These are phyloP conservation scores for Perca schrenkii DNA, from an alignment of 2,113 vertebrate genomes.

Conservation along the genomic window DNA sequence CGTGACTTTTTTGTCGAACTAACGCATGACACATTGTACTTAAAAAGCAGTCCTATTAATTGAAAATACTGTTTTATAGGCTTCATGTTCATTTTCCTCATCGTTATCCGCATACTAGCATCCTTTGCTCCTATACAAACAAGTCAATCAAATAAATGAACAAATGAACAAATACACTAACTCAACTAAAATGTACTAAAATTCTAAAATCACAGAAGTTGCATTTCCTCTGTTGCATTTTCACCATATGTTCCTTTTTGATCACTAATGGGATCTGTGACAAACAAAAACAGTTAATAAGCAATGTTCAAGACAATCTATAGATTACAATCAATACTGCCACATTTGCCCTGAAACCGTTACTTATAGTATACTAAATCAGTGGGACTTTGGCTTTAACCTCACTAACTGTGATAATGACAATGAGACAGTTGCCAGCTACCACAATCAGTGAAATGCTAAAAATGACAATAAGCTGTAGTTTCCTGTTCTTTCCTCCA, in stretches of 20 bases:
- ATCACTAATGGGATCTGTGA: neutral
- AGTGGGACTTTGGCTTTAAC: neutral
- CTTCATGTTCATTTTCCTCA: neutral
- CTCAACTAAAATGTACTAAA: constrained; percentile 4
- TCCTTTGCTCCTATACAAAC: neutral
- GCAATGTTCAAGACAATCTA: neutral
- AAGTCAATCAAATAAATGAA: neutral
- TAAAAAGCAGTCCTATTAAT: neutral
- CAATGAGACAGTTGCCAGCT: neutral
- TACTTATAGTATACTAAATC: neutral
- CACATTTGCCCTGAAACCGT: neutral
- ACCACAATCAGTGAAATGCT: constrained; percentile 13
- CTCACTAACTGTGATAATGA: too few relatives aligned
- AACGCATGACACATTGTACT: neutral
- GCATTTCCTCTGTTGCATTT: neutral
- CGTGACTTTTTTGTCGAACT: neutral
- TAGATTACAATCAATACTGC: neutral
- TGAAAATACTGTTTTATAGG: neutral
- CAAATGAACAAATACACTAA: neutral
- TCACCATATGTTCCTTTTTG: neutral
- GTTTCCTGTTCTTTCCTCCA: neutral
- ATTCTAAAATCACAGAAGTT: constrained; percentile 10
- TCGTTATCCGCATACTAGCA: neutral
- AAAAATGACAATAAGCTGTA: neutral
- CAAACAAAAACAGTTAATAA: neutral